Evolutionary conservation across 2,888 invertebrate species (phyloP).

Genomic region (Rapana venosa): DNA sequence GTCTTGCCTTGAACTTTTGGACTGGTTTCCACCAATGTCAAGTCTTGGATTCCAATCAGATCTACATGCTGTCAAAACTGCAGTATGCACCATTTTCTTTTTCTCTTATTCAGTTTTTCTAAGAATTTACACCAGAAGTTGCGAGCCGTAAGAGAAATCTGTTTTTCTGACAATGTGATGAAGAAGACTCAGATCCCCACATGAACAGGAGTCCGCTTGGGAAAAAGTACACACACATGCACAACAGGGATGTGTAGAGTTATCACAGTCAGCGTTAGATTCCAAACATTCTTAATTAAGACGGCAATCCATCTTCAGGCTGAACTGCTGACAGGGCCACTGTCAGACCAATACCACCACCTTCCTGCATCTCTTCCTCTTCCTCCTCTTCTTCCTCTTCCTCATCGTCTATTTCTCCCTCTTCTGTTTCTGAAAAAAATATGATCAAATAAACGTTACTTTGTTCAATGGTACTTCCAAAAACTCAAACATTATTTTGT

Average conservation of each 20-base stretch:
- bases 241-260: neutral
- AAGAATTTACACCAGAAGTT: too few relatives aligned
- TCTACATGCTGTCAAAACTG: too few relatives aligned
- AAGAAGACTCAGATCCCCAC: neutral
- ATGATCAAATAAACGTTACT: neutral
- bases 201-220: neutral
- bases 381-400: slow-evolving; percentile 19
- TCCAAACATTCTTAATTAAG: neutral
- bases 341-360: neutral
- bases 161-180: too few relatives aligned
- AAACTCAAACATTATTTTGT: neutral
- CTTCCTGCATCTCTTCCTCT: slow-evolving; percentile 12
- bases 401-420: slow-evolving; percentile 18
- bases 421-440: neutral
- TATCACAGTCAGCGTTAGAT: slow-evolving; percentile 3
- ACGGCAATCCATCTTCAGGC: neutral
- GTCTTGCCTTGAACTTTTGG: too few relatives aligned
- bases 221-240: neutral
- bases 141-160: too few relatives aligned
- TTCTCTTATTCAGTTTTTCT: too few relatives aligned
- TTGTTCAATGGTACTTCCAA: too few relatives aligned
- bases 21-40: too few relatives aligned
- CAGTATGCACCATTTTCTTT: too few relatives aligned
- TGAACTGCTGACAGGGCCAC: slow-evolving; percentile 10
- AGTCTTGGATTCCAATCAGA: too few relatives aligned